Evolutionary conservation across 2,888 invertebrate species (phyloP), one percentile per base, ranked within the genome.

Genomic region (Drosophila colorata): DNA sequence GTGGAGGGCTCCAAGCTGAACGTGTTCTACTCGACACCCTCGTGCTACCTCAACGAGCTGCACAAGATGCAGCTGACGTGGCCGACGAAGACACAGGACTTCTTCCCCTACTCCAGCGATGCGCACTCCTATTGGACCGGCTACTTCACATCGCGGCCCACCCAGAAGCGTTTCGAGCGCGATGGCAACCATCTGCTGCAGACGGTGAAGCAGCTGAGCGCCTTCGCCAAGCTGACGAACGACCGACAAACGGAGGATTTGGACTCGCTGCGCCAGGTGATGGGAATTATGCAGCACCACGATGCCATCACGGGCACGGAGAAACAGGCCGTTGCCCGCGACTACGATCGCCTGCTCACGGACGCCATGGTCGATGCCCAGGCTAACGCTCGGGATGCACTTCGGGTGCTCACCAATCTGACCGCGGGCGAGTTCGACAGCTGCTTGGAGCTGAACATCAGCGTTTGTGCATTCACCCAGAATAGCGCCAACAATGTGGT

Each of bases 111-210:
- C 92, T 96, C 97, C 1, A 96, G 96, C 43, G 96, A 96, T 89
- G 94, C 95, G 0, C 96, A 98, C 85, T 94, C 97, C 0, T 99
- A 95, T 90, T 99, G 99, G 99, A 98, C 98, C 0, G 99, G 99
- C 0, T 97, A 97, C 88, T 97, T 95, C 88, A 96, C 96, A 0
- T 97, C 97, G 0, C 93, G 97, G 20, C 97, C 97, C 0, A 95
- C 96, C 0, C 93, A 96, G 0, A 97, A 97, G 84, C 95, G 94
- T 69, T 96, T 95, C 73, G 96, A 97, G 89, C 93, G 97, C 13
- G 92, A 94, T 53, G 95, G 95, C 2, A 97, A 97, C 80, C 95
- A 95, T 73, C 95, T 95, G 70, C 89, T 97, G 11, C 97, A 97
- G 93, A 80, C 95, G 33, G 94, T 94, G 33, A 97, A 97, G 87